Base-by-base conservation (phyloP, 2,888 invertebrate species). In the Lamellibrachia columna region DNA sequence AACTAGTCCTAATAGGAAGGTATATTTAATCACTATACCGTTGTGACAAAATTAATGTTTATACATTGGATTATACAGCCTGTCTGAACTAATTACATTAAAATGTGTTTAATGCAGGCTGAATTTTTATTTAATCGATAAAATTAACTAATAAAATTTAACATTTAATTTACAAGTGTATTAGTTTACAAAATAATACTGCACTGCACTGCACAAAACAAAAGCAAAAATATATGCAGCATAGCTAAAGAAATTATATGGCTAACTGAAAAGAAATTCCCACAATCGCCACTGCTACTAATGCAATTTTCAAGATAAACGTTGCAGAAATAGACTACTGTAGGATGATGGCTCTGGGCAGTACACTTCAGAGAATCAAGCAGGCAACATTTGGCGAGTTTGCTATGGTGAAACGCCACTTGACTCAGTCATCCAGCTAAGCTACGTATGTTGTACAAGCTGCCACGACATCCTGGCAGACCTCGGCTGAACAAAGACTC, bases 361-460 rank as follows among this genome's bases (percentile, higher is more conserved):
- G 75, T 6, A 6, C 75, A 75, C 75, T 75, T 75, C 75, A 75
- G 75, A 75, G 75, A 75, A 75, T 75, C 75, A 22, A 22, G 75
- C 75, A 15, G 75, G 22, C 75, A 22, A 22, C 75, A 75, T 75
- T 75, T 75, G 75, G 75, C 75, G 22, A 75, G 75, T 75, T 75
- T 22, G 15, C 75, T 6, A 75, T 15, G 75, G 15, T 22, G 75
- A 75, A 75, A 22, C 15, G 9, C 55, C 75, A 75, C 75, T 75
- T 75, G 75, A 75, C 75, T 75, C 75, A 75, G 75, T n/a, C 75
- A 75, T 75, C 75, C 75, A 22, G 75, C 75, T 75, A 75, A 75
- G 75, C 75, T 75, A 75, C 75, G n/a, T 75, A 75, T 75, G 75
- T 75, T 75, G 75, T 75, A n/a, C 75, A 75, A 75, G 75, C 75